Evolutionary conservation across 1,140 invertebrate species (phyloP).

Genomic region (Vanessa atalanta): DNA sequence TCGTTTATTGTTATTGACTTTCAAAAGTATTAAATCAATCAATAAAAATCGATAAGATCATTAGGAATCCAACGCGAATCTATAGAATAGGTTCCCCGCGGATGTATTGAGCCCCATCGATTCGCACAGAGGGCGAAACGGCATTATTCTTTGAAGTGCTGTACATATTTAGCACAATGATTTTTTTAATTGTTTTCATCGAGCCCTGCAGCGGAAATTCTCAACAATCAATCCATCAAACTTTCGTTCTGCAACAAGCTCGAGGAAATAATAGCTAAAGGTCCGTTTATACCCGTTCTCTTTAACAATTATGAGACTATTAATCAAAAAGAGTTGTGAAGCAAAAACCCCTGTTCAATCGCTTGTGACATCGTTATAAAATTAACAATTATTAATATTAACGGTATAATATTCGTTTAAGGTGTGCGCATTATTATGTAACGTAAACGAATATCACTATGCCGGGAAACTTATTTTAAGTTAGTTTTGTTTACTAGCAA

Average conservation of each 20-base stretch:
- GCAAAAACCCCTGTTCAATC: conserved; percentile 17
- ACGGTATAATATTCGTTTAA: not conserved
- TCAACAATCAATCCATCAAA: conserved; percentile 66
- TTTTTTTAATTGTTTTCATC: conserved; percentile 61
- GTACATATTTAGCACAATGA: conserved; percentile 61
- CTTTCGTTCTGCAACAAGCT: conserved; percentile 61
- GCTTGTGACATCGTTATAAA: conserved; percentile 11
- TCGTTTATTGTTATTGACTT: conserved; percentile 58
- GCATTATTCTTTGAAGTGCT: conserved; percentile 50
- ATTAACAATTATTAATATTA: conserved; percentile 11
- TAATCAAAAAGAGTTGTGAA: conserved; percentile 46
- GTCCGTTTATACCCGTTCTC: conserved; percentile 49
- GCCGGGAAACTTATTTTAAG: no score
- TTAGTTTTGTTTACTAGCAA: no score
- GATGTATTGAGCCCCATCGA: conserved; percentile 50
- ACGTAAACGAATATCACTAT: not conserved
- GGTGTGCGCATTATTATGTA: not conserved
- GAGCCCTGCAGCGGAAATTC: conserved; percentile 53
- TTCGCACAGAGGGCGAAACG: conserved; percentile 44
- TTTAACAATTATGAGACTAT: conserved; percentile 45
- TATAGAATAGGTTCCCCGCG: conserved; percentile 51
- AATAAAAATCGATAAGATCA: conserved; percentile 72
- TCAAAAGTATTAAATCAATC: conserved; percentile 50
- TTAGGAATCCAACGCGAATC: conserved; percentile 60
- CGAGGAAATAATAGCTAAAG: conserved; percentile 42